phyloP scores from a whole-genome alignment of 2,113 vertebrate species.

The Hiodon tergisus region DNA sequence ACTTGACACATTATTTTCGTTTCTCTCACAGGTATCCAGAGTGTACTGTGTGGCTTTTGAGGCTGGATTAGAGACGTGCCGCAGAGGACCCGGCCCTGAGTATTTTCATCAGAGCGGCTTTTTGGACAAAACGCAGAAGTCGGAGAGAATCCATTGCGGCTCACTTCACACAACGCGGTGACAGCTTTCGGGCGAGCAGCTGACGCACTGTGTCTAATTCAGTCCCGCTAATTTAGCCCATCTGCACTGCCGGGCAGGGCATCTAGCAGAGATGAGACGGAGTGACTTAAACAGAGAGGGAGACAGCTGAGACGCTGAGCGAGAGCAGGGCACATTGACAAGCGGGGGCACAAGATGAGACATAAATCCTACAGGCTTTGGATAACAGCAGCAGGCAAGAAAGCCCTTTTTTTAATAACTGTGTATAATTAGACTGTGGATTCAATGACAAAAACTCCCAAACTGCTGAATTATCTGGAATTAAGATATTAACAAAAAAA shows the following conservation, averaged over 20 bases:
- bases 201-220: neutral
- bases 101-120: neutral
- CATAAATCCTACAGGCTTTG: conserved; percentile 5
- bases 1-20: neutral
- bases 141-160: neutral
- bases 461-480: conserved; percentile 34
- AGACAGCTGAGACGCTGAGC: conserved; percentile 5
- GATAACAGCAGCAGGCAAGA: conserved; percentile 6
- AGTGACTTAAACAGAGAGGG: neutral
- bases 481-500: conserved; percentile 26
- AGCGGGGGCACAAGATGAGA: neutral
- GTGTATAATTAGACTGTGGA: conserved; percentile 19
- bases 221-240: conserved; percentile 8
- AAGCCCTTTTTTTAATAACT: conserved; percentile 18
- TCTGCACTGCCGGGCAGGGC: neutral
- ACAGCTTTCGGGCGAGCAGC: neutral
- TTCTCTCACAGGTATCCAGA: too few species aligned
- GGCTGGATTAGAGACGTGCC: neutral
- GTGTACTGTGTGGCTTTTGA: neutral
- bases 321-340: conserved; percentile 1
- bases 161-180: neutral
- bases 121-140: neutral
- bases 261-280: neutral
- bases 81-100: neutral
- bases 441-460: conserved; percentile 30